Conservation (phyloP, 2,888 invertebrate species). For the Nephrotoma appendiculata region DNA sequence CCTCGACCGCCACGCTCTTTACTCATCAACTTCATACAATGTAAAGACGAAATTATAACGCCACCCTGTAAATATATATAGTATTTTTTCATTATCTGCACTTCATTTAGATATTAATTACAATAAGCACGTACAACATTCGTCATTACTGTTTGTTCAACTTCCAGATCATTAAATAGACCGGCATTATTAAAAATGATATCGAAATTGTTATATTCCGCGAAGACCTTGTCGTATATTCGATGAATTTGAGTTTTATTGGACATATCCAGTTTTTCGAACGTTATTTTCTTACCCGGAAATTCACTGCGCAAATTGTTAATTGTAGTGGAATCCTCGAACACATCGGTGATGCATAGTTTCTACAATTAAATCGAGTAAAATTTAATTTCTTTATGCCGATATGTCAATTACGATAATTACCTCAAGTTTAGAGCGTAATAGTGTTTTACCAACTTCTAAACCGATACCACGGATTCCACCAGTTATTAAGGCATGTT, state of each 20-base stretch:
- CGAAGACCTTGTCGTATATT: no score
- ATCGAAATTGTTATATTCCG: constrained; percentile 27
- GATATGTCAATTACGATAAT: no score
- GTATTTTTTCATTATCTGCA: no score
- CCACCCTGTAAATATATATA: constrained; percentile 24
- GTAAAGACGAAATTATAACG: constrained; percentile 32
- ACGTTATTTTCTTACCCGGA: no score
- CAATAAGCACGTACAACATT: constrained; percentile 25
- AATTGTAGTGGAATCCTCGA: no score
- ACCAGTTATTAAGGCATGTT: constrained; percentile 29
- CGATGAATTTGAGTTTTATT: no score
- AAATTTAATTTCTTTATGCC: constrained; percentile 21
- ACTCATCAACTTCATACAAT: constrained; percentile 28
- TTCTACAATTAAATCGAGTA: no score
- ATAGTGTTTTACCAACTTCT: constrained; percentile 25
- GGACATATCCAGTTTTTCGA: no score
- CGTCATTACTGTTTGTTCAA: constrained; percentile 27
- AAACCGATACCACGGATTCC: constrained; percentile 30
- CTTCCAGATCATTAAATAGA: constrained; percentile 27
- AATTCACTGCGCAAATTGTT: no score
- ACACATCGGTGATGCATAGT: no score
- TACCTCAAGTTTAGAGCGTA: constrained; percentile 9
- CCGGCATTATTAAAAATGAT: constrained; percentile 30
- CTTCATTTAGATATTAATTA: constrained; percentile 19
- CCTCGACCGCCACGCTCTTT: constrained; percentile 32